Percentiles rank a stretch among this genome's conserved stretches.
These are phyloP conservation scores for Siniperca knerii DNA, from an alignment of 2,113 vertebrate genomes.

Conservation along the genomic window DNA sequence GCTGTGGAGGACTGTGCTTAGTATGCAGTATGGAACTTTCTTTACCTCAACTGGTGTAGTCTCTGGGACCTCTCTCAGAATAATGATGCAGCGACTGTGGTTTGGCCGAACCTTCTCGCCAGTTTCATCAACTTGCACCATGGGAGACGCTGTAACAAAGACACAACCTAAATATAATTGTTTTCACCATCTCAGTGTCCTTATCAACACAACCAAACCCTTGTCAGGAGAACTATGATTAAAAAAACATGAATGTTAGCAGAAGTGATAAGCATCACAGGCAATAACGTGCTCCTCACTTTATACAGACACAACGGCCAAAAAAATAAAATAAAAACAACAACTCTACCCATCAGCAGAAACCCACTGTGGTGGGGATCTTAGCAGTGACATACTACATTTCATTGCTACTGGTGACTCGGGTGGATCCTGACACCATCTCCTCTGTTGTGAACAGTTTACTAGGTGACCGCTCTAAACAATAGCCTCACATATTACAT, in stretches of 20 bases:
- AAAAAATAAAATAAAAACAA: not conserved
- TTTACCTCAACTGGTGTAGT: constrained; percentile 95
- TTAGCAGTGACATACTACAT: not conserved
- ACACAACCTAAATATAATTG: not conserved
- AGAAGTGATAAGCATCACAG: not conserved
- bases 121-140: constrained; percentile 97
- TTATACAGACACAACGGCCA: not conserved
- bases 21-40: not conserved
- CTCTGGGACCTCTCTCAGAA: constrained; percentile 96
- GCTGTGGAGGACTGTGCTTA: not conserved
- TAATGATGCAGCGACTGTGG: constrained; percentile 97
- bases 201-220: constrained; percentile 9
- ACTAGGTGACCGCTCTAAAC: not conserved
- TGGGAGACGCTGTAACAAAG: constrained; percentile 88
- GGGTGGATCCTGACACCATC: not conserved
- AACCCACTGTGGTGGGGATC: not conserved
- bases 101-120: constrained; percentile 98
- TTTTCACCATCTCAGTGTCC: not conserved
- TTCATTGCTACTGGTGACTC: not conserved
- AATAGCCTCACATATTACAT: not conserved
- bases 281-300: not conserved
- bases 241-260: not conserved
- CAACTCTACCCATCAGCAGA: not conserved
- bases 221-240: not conserved
- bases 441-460: not conserved